Base-by-base conservation (phyloP, 2,113 vertebrate species). In the Siniperca knerii region DNA sequence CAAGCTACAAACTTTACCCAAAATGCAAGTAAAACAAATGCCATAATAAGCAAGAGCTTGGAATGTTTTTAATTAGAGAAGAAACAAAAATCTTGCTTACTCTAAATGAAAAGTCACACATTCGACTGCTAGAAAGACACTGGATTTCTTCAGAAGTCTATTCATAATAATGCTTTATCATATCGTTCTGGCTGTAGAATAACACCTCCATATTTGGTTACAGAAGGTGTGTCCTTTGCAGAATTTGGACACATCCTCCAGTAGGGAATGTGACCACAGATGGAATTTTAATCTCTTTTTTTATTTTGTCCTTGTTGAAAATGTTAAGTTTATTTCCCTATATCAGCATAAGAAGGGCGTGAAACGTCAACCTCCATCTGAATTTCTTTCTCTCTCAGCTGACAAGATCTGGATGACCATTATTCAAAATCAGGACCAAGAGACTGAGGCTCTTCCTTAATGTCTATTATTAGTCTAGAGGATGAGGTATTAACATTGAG, bases 381-480 rank as follows among this genome's bases (percentile, higher is more conserved):
- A 2, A 89, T 83, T 70, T 82, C 42, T 54, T 75, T 71, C 35
- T 73, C 67, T 7, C 12, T 52, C 55, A 67, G 61, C 61, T 66
- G 65, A 21, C 8, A 64, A 29, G 68, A 86, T 37, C 16, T 50
- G 2, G 82, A 75, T 2, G 35, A 55, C 15, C 4, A 21, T 2
- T 3, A 44, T 46, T 79, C 60, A 35, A 15, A 2, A 33, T 60
- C 42, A 20, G 20, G 29, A 77, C 44, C 66, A 52, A 65, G 29
- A 25, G 83, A 71, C 16, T 33, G 42, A 33, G 79, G 67, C 74
- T 92, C 90, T 12, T 65, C 50, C 76, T 94, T 94, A 16, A 90
- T 13, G 29, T 78, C 33, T n/a, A 21, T n/a, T 23, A 46, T 29
- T 1, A 54, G 64, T 52, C 21, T 42, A 44, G 82, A 48, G 20